A percentile compares a stretch with the other conserved stretches of the same genome.
Evolutionary conservation across 2,797 vertebrate species (phyloP).

Genomic region (Lepilemur septentrionalis): DNA sequence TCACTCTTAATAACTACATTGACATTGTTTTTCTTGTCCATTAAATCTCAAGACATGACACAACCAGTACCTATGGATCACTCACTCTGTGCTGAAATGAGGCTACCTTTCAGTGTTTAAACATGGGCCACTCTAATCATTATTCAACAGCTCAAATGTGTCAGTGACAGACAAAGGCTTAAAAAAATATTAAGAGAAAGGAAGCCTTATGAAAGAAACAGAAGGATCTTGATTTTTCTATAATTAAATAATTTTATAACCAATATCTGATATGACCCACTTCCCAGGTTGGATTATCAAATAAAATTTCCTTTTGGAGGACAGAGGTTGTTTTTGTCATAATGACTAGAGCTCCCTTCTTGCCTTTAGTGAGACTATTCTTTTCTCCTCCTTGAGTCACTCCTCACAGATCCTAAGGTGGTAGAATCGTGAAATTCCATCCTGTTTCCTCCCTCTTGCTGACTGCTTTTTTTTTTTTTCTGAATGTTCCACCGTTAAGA

Average conservation of each 20-base stretch:
- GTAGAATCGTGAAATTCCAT: not conserved
- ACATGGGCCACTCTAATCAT: not conserved
- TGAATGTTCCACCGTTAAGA: not conserved
- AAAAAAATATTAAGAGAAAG: not conserved
- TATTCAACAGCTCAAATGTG: not conserved
- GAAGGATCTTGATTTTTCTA: not conserved
- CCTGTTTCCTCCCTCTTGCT: not conserved
- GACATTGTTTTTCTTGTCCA: not conserved
- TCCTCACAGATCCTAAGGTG: not conserved
- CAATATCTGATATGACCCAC: not conserved
- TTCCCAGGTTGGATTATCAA: not conserved
- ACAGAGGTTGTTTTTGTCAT: not conserved
- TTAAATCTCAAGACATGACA: not conserved
- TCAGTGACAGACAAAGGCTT: not conserved
- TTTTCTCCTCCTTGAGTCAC: not conserved
- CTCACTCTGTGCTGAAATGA: not conserved
- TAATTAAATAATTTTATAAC: not conserved
- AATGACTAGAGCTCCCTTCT: not conserved
- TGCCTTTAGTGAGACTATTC: not conserved
- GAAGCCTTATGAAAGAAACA: not conserved
- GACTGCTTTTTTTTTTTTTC: not conserved
- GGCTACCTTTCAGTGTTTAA: not conserved
- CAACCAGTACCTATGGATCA: not conserved
- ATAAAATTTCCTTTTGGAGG: not conserved
- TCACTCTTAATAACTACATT: slow-evolving; percentile 23